Evolutionary conservation across 2,888 invertebrate genomes (phyloP).

Genomic region (Nephrocerus scutellatus): DNA sequence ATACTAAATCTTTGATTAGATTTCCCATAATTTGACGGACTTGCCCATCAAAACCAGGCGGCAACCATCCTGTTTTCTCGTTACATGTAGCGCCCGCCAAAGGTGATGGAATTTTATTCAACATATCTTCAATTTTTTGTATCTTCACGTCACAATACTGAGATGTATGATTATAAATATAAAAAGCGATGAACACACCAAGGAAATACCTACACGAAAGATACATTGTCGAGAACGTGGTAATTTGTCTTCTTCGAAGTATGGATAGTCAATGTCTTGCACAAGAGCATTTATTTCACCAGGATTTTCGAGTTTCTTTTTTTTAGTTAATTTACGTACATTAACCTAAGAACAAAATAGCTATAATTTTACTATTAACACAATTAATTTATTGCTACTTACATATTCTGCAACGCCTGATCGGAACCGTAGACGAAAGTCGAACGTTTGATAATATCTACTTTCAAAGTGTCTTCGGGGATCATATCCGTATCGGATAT

Average conservation of each 20-base stretch:
- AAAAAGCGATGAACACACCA: too few species aligned
- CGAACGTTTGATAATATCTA: constrained; percentile 81
- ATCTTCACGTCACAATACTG: constrained; percentile 74
- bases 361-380: neutral
- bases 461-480: constrained; percentile 73
- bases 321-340: constrained; percentile 29
- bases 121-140: constrained; percentile 70
- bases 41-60: constrained; percentile 59
- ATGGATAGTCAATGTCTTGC: constrained; percentile 43
- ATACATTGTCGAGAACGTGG: constrained; percentile 83
- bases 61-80: constrained; percentile 72
- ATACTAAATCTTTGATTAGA: constrained; percentile 52
- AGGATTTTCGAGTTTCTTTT: constrained; percentile 31
- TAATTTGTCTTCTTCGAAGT: constrained; percentile 63
- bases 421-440: constrained; percentile 58
- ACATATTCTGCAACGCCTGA: constrained; percentile 42
- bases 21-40: constrained; percentile 67
- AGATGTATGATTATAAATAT: too few species aligned
- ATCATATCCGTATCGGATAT: constrained; percentile 88
- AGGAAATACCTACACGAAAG: constrained; percentile 60
- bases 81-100: constrained; percentile 58
- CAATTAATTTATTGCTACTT: constrained; percentile 13
- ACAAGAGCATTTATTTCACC: constrained; percentile 36
- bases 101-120: constrained; percentile 59
- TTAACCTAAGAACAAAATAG: constrained; percentile 30